Evolutionary conservation across 37 sponge, comb jelly and placozoan genomes (phyloP), one percentile per base, ranked within the genome.

Genomic region (Bolinopsis microptera): DNA sequence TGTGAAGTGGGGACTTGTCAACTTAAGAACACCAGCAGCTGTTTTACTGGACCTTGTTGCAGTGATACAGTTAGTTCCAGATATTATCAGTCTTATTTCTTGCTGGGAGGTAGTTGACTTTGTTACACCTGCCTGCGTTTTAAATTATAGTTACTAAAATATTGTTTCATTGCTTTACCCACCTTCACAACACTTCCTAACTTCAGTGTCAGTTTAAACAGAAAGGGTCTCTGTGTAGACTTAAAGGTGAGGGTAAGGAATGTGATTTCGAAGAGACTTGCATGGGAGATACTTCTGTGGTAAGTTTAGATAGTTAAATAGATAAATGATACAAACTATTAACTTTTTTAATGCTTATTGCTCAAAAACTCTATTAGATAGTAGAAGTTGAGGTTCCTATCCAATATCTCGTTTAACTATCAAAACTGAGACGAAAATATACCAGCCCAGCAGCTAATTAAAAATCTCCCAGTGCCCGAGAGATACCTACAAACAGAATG

Each of bases 1-100:
- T 86, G 90, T 86, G 90, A 86, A 41, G 90, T 86, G 0, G 90
- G 90, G 3, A 86, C 90, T 0, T 86, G 90, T 40, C 41, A 86
- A 30, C 90, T 86, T 0, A 86, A 86, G 30, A 41, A 39, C 41
- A 86, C 90, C 1, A 41, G 61, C 31, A 86, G 90, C 36, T 86
- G 90, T 48, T 86, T 36, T 38, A 86, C 90, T 86, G 90, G 90
- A 8, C 25, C 48, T 21, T 86, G 90, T 27, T 86, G 90, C 24
- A 41, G n/a, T 39, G 90, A 86, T 38, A 28, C 27, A 22, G 80
- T 77, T 34, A 35, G 74, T 72, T 13, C 5, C 61, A 48, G 61
- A 18, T n/a, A n/a, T n/a, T n/a, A n/a, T n/a, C n/a, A n/a, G n/a
- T n/a, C n/a, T n/a, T n/a, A n/a, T n/a, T n/a, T n/a, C n/a, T n/a